Conservation (phyloP, 2,113 vertebrate genomes). For the Tenrec ecaudatus region DNA sequence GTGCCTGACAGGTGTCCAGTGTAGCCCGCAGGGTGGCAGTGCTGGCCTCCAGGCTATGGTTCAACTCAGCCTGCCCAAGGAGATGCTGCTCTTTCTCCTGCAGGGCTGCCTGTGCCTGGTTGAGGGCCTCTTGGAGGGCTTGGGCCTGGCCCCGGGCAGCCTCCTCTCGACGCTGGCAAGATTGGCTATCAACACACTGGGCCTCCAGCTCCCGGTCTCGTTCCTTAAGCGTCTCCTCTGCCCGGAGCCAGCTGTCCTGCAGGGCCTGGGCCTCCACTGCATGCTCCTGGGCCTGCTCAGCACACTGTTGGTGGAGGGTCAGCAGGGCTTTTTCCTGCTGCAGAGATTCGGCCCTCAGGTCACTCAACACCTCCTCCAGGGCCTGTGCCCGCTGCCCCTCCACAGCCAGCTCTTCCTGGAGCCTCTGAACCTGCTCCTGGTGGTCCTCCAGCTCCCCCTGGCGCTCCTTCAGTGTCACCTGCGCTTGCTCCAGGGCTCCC, state of each 20-base stretch:
- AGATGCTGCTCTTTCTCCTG: constrained; percentile 78
- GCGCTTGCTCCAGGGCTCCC: constrained; percentile 69
- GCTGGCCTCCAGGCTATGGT: constrained; percentile 56
- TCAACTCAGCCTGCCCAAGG: constrained; percentile 78
- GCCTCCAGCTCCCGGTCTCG: constrained; percentile 68
- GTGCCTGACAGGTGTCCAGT: constrained; percentile 77
- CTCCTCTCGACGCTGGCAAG: constrained; percentile 74
- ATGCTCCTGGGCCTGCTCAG: constrained; percentile 72
- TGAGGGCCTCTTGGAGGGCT: constrained; percentile 77
- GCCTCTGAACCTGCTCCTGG: constrained; percentile 71
- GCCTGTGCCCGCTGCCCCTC: constrained; percentile 75
- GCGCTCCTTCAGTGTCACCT: constrained; percentile 60
- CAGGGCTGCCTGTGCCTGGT: constrained; percentile 68
- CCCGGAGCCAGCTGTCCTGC: constrained; percentile 66
- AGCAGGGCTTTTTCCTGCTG: constrained; percentile 75
- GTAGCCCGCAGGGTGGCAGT: constrained; percentile 61
- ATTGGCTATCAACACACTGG: constrained; percentile 64
- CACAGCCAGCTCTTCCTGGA: constrained; percentile 77
- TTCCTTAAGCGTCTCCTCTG: constrained; percentile 72
- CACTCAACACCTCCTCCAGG: constrained; percentile 77
- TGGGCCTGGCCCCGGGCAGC: constrained; percentile 56
- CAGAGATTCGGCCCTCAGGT: constrained; percentile 75
- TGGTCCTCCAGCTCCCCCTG: constrained; percentile 74
- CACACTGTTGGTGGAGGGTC: constrained; percentile 76
- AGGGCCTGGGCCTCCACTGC: constrained; percentile 61